phyloP scores from a whole-genome alignment of 1,140 invertebrate genomes.

The Pseudomyrmex cubaensis region DNA sequence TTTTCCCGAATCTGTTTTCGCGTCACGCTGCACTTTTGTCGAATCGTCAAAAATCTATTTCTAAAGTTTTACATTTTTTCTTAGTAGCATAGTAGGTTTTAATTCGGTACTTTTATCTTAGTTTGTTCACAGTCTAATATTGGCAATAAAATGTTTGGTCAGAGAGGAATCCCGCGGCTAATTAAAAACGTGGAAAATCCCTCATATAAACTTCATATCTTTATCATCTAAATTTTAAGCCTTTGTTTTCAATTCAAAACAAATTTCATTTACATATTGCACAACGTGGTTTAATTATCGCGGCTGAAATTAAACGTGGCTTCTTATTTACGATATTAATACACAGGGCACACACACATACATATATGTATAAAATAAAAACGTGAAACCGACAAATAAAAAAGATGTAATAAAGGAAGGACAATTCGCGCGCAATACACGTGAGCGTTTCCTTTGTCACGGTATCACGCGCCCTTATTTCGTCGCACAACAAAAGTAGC shows the following conservation, averaged over 20 bases:
- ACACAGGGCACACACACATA: background rate
- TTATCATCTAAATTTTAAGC: constrained; percentile 1
- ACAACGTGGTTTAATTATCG: background rate
- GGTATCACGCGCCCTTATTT: constrained; percentile 47
- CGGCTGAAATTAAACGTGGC: background rate
- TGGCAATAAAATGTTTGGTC: background rate
- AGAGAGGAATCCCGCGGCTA: too few relatives aligned
- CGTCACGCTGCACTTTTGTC: background rate
- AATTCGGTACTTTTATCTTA: background rate
- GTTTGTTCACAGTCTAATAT: background rate
- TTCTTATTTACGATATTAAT: background rate
- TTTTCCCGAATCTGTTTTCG: constrained; percentile 1
- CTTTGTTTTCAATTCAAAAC: background rate
- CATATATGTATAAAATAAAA: background rate
- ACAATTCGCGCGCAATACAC: background rate
- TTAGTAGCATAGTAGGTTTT: background rate
- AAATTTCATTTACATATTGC: background rate
- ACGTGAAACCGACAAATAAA: background rate
- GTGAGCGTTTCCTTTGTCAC: constrained; percentile 24
- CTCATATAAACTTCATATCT: background rate
- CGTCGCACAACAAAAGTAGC: constrained; percentile 71
- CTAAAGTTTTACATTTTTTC: too few relatives aligned
- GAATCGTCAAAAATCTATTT: background rate
- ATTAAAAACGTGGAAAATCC: background rate
- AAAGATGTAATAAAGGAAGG: constrained; percentile 8